Conservation (phyloP, 2,888 invertebrate species). For the Xestia c-nigrum region DNA sequence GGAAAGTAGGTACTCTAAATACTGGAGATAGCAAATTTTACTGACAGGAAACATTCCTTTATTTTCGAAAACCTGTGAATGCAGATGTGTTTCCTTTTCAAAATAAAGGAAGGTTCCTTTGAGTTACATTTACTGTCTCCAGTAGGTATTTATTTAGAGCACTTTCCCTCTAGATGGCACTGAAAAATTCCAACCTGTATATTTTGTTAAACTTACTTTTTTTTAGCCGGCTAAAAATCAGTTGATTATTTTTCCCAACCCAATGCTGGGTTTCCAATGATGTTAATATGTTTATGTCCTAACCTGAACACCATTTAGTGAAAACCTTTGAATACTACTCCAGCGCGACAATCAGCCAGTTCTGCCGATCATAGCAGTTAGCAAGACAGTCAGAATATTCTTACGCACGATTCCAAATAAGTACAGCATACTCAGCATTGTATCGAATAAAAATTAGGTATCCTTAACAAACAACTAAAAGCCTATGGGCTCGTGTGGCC, state of each 20-base stretch:
- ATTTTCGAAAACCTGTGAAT: no score
- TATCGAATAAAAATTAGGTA: not conserved
- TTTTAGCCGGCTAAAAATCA: not conserved
- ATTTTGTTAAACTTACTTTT: no score
- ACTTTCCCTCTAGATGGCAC: no score
- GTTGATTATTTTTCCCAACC: not conserved
- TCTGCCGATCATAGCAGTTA: not conserved
- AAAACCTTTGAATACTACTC: not conserved
- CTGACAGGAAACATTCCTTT: no score
- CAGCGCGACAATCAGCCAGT: not conserved
- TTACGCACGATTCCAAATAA: not conserved
- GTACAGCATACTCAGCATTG: not conserved
- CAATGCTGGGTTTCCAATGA: not conserved
- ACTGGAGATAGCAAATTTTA: no score
- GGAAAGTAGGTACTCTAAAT: no score
- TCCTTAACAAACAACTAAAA: conserved; percentile 21
- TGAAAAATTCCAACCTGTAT: no score
- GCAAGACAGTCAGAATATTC: not conserved
- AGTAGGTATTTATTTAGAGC: no score
- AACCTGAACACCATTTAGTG: not conserved
- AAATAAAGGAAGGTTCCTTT: no score
- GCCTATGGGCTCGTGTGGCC: conserved; percentile 15
- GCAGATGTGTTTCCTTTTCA: no score
- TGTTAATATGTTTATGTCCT: not conserved
- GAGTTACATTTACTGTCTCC: no score